Evolutionary conservation across 2,888 invertebrate genomes (phyloP).

Genomic region (Lutraria lutraria): DNA sequence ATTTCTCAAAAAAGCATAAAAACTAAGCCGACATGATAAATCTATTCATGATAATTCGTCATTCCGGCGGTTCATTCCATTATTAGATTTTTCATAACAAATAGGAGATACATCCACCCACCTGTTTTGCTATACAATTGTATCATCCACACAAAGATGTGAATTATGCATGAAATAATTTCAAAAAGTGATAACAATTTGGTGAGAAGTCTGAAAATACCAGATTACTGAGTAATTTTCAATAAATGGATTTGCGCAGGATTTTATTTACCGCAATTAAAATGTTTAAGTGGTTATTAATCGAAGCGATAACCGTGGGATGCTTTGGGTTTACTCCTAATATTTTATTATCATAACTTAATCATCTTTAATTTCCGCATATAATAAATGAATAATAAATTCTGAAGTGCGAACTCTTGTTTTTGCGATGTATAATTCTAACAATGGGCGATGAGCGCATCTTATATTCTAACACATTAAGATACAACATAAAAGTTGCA

Average conservation of each 20-base stretch:
- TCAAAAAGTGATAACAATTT: not conserved
- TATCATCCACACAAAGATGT: not conserved
- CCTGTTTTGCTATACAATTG: not conserved
- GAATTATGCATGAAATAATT: not conserved
- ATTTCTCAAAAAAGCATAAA: not conserved
- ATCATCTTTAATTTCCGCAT: too few relatives aligned
- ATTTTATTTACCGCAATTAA: not conserved
- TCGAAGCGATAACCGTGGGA: not conserved
- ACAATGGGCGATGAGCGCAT: too few relatives aligned
- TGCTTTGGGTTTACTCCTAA: not conserved
- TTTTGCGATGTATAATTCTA: too few relatives aligned
- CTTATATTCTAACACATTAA: too few relatives aligned
- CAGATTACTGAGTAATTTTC: not conserved
- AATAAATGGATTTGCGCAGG: not conserved
- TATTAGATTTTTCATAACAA: not conserved
- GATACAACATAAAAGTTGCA: too few relatives aligned
- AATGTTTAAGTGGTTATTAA: not conserved
- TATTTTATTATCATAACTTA: too few relatives aligned
- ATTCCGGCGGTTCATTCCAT: not conserved
- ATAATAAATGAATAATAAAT: too few relatives aligned
- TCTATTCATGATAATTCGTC: not conserved
- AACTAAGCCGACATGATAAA: not conserved
- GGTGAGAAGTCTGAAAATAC: not conserved
- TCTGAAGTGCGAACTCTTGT: too few relatives aligned
- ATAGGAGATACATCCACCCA: not conserved